phyloP scores from a whole-genome alignment of 2,113 vertebrate genomes.

The Jacana jacana region DNA sequence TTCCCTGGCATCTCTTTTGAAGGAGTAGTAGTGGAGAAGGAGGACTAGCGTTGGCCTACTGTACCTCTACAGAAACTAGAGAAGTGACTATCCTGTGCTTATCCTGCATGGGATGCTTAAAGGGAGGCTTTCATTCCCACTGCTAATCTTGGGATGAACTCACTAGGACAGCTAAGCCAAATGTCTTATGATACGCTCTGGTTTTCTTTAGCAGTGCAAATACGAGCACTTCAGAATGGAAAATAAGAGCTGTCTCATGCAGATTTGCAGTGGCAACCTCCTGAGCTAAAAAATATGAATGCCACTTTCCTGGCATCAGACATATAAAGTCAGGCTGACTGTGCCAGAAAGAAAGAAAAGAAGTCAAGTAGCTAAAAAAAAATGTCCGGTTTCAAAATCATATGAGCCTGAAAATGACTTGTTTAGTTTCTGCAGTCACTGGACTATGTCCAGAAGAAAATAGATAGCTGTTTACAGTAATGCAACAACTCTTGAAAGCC shows the following conservation, averaged over 20 bases:
- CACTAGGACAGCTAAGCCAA: background rate
- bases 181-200: background rate
- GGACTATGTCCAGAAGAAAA: conserved; percentile 6
- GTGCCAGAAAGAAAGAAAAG: background rate
- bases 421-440: background rate
- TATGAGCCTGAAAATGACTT: background rate
- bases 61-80: background rate
- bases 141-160: background rate
- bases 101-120: background rate
- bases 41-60: background rate
- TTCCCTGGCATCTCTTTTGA: background rate
- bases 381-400: background rate
- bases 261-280: background rate
- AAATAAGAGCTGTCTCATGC: background rate
- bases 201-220: background rate
- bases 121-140: background rate
- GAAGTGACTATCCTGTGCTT: background rate
- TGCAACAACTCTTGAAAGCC: conserved; percentile 2
- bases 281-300: conserved; percentile 8
- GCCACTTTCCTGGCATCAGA: background rate
- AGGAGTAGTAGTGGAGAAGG: background rate
- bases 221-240: background rate
- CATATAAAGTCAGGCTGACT: background rate
- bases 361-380: conserved; percentile 9
- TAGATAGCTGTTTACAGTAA: conserved; percentile 7